Evolutionary conservation across 2,888 invertebrate species (phyloP), one percentile per base, ranked within the genome.

Genomic region (Muscina levida): DNA sequence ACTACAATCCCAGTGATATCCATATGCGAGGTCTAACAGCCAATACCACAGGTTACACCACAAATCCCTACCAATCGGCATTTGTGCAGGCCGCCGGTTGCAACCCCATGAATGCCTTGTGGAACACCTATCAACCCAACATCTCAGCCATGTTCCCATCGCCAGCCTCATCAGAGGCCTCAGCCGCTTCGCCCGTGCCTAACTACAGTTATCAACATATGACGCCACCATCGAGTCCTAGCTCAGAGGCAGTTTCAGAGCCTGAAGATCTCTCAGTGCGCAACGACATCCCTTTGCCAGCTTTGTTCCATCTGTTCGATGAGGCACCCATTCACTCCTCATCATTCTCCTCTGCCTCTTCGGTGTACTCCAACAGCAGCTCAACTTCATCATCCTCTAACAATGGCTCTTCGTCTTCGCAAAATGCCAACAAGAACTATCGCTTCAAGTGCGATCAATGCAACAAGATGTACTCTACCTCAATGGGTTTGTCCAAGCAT

Each of bases 401-500:
- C 10, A 62, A 56, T n/a, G 39, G 66, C 13, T 56, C 83, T 0
- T 13, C 15, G 3, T 42, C 72, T 1, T 24, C 39, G 11, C 73
- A 13, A 10, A 68, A 74, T 2, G 77, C 75, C 74, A 72, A 79
- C 53, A 89, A 88, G 70, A 87, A 83, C 72, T 89, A 87, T 67
- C 93, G 97, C 66, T 97, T 97, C 90, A 96, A 97, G 88, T 98
- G 98, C 88, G 95, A 95, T 0, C 96, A 97, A 87, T 98, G 98
- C 90, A 95, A 95, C 66, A 98, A 98, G 90, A 97, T 97, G 82
- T 98, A 98, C 91, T 97, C 98, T 0, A 98, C 98, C 0, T 97
- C 96, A 88, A 97, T 97, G 65, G 98, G 98, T 0, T 92, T 98
- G 15, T 95, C 97, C 1, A 98, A 98, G 91, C 98, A 98, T 89